These are phyloP conservation scores for Neoniphon sammara DNA, from an alignment of 2,797 vertebrate species.

Conservation along the genomic window DNA sequence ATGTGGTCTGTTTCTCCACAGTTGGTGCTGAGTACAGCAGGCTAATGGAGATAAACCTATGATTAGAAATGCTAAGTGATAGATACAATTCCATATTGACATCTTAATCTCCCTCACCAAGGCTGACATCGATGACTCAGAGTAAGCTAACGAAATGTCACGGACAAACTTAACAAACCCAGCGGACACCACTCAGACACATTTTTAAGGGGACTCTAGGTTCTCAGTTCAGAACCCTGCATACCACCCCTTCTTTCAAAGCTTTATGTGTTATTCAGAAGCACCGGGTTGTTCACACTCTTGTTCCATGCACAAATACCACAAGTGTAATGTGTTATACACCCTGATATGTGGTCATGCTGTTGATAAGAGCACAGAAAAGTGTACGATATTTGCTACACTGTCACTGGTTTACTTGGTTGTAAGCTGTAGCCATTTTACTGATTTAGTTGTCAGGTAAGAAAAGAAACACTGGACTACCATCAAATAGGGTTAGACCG, in stretches of 20 bases:
- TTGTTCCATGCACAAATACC: slow-evolving; percentile 18
- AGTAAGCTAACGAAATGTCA: slow-evolving; percentile 20
- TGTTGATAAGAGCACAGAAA: slow-evolving; percentile 20
- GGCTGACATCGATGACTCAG: background rate
- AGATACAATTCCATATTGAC: slow-evolving; percentile 3
- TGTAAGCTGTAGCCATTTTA: background rate
- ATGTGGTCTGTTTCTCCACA: background rate
- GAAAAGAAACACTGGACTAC: background rate
- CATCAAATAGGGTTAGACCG: slow-evolving; percentile 2
- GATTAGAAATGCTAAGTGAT: background rate
- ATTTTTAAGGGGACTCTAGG: background rate
- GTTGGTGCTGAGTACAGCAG: background rate
- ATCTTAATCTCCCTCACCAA: background rate
- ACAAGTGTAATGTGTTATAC: slow-evolving; percentile 16
- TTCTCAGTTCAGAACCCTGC: slow-evolving; percentile 9
- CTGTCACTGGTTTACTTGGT: slow-evolving; percentile 19
- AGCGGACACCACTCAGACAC: background rate
- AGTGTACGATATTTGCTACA: background rate
- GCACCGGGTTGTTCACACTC: slow-evolving; percentile 21
- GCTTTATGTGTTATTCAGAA: background rate
- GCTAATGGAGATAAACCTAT: background rate
- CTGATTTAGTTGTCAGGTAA: background rate
- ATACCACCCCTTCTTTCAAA: background rate
- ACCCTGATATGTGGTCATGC: slow-evolving; percentile 18
- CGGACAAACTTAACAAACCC: slow-evolving; percentile 1